These are phyloP conservation scores for Ophioninae sp. DNA, from an alignment of 2,888 invertebrate genomes.

Conservation along the genomic window DNA sequence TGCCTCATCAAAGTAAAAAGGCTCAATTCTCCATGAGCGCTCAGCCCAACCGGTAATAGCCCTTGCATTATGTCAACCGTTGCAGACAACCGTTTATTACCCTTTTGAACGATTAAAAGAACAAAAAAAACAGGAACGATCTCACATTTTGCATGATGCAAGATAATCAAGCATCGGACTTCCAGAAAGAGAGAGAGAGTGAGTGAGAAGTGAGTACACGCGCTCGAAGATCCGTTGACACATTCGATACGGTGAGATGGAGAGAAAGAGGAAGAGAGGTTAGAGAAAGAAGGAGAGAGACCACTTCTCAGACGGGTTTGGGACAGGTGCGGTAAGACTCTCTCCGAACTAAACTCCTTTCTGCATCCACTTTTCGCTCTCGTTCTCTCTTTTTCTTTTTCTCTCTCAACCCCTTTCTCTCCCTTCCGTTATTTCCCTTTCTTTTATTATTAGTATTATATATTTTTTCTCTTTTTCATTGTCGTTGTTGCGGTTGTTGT, in stretches of 20 bases:
- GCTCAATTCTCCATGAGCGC: slow-evolving; percentile 69
- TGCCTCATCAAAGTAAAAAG: slow-evolving; percentile 69
- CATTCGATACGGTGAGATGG: not conserved
- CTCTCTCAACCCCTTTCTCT: not conserved
- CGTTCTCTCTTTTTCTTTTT: slow-evolving; percentile 11
- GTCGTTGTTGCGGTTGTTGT: too few species aligned
- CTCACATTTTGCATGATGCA: slow-evolving; percentile 78
- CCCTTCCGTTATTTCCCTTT: too few species aligned
- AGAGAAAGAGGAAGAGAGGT: slow-evolving; percentile 21
- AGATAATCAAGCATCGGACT: slow-evolving; percentile 74
- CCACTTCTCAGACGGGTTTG: slow-evolving; percentile 71
- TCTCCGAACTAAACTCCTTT: slow-evolving; percentile 49
- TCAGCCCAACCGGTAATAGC: slow-evolving; percentile 71
- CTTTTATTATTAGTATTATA: too few species aligned
- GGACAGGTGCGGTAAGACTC: slow-evolving; percentile 74
- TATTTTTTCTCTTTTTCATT: too few species aligned
- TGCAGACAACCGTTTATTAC: slow-evolving; percentile 79
- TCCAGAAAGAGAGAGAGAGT: slow-evolving; percentile 2
- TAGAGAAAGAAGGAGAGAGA: slow-evolving; percentile 4
- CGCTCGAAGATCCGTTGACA: slow-evolving; percentile 7
- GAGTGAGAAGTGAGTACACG: slow-evolving; percentile 22
- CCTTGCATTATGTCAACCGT: slow-evolving; percentile 80
- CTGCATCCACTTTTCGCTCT: slow-evolving; percentile 37
- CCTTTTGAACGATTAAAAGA: slow-evolving; percentile 68
- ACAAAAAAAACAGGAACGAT: not conserved